Percentiles rank a stretch among this genome's conserved stretches.
Evolutionary conservation across 2,888 invertebrate species (phyloP).

Genomic region (Acleris emargana): DNA sequence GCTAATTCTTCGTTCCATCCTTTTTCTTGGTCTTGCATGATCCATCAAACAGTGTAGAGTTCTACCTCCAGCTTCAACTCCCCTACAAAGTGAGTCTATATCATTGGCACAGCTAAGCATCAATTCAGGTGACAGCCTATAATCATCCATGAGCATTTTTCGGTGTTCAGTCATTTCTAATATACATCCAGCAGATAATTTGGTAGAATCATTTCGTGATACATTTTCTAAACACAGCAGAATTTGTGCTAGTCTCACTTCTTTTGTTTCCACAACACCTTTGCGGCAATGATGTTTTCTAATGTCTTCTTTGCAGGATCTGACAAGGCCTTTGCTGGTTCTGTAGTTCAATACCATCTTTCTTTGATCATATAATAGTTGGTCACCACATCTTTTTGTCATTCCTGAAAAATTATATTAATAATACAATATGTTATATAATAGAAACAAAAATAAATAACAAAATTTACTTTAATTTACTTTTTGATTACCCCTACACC

Average conservation of each 20-base stretch:
- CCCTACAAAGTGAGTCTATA: constrained; percentile 89
- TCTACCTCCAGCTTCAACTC: constrained; percentile 90
- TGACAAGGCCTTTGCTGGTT: constrained; percentile 93
- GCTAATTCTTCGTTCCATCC: constrained; percentile 87
- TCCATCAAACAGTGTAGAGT: constrained; percentile 98
- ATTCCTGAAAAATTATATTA: constrained; percentile 65
- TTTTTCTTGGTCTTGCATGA: constrained; percentile 87
- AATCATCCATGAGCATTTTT: constrained; percentile 96
- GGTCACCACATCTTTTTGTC: constrained; percentile 89
- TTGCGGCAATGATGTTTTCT: constrained; percentile 92
- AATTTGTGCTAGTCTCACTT: constrained; percentile 94
- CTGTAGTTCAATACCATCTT: constrained; percentile 95
- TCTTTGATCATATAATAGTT: constrained; percentile 93
- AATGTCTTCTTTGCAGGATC: constrained; percentile 95
- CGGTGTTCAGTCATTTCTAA: constrained; percentile 96
- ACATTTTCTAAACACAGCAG: constrained; percentile 95
- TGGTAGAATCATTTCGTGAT: constrained; percentile 87
- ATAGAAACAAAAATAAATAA: background rate
- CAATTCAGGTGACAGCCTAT: constrained; percentile 95
- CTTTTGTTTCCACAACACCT: constrained; percentile 91
- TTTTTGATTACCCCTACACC: too few relatives aligned
- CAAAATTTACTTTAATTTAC: too few relatives aligned
- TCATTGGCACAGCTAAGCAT: constrained; percentile 94
- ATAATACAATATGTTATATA: background rate
- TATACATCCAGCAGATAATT: constrained; percentile 90